Base-by-base conservation (phyloP, 2,888 invertebrate species). In the Pterostichus niger region DNA sequence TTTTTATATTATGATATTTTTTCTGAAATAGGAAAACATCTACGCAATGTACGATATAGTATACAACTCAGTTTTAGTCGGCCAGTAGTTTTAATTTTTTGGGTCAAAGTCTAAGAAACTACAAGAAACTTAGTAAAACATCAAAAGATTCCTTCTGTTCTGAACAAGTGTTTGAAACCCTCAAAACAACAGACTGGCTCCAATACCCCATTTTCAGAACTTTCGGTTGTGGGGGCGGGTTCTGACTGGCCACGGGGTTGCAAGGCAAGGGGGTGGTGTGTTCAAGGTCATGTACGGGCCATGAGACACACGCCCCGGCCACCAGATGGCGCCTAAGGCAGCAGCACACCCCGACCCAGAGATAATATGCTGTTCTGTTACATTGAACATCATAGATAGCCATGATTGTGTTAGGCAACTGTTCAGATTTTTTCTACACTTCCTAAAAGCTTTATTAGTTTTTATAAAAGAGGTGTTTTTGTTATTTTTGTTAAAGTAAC, bases 321-420 rank as follows among this genome's bases (percentile, higher is more conserved):
- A 40, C 68, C 68, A 68, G 35, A 35, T 68, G 68, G 68, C 68
- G 68, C 68, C 44, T 15, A 24, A 59, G 31, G 59, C 59, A 31
- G 11, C 6, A 59, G 59, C 7, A 17, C 54, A 54, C 13, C 7
- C 54, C 59, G 5, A n/a, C 54, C 59, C 0, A n/a, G 11, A 59
- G 59, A 59, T 59, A 59, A 59, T 59, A 31, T 59, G 59, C 24
- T 59, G 59, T 59, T 59, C 59, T 59, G 59, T 59, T 59, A 59
- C 59, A 59, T 17, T 13, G 54, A 54, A 17, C 54, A 40, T 49
- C 49, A n/a, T n/a, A 59, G 59, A 59, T 59, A 59, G 31, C 59
- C 31, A 59, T 59, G 59, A 49, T 49, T 49, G 59, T 11, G 59
- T 31, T 49, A 59, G 24, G 17, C 59, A 59, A 59, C 59, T 31